Evolutionary conservation across 2,888 invertebrate genomes (phyloP).

Genomic region (Nysson spinosus): DNA sequence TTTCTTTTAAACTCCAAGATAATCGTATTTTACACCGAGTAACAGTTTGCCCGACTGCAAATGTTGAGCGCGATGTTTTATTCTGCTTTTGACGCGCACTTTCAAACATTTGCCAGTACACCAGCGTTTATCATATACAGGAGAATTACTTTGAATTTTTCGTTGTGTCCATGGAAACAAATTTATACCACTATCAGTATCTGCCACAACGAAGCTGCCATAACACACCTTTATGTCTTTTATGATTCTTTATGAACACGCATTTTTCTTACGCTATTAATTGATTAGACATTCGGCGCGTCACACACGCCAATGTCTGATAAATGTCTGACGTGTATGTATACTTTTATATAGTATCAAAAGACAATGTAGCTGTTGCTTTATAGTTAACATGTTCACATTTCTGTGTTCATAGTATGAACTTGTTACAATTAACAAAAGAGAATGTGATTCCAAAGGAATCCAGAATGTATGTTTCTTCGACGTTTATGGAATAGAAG

Average conservation of each 20-base stretch:
- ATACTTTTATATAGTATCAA: constrained; percentile 57
- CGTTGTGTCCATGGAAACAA: constrained; percentile 42
- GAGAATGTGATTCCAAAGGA: constrained; percentile 31
- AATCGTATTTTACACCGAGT: constrained; percentile 40
- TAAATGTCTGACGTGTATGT: constrained; percentile 40
- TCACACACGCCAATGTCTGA: constrained; percentile 37
- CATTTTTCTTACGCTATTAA: constrained; percentile 58
- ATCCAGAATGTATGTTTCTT: constrained; percentile 13
- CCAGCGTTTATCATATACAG: constrained; percentile 37
- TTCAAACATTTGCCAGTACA: constrained; percentile 34
- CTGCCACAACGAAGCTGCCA: constrained; percentile 54
- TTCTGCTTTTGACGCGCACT: constrained; percentile 38
- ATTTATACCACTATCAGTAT: constrained; percentile 31
- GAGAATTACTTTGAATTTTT: constrained; percentile 42
- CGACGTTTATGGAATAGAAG: constrained; percentile 16
- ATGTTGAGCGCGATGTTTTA: constrained; percentile 16
- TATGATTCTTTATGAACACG: constrained; percentile 71
- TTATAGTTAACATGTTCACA: constrained; percentile 34
- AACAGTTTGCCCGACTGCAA: constrained; percentile 25
- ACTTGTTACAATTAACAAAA: constrained; percentile 30
- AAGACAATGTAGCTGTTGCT: constrained; percentile 55
- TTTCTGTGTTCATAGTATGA: constrained; percentile 35
- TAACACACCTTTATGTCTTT: constrained; percentile 51
- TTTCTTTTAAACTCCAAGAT: constrained; percentile 36
- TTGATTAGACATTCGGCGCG: constrained; percentile 53